phyloP scores from a whole-genome alignment of 92 coral and sea anemone genomes.

The Palythoa grandis region DNA sequence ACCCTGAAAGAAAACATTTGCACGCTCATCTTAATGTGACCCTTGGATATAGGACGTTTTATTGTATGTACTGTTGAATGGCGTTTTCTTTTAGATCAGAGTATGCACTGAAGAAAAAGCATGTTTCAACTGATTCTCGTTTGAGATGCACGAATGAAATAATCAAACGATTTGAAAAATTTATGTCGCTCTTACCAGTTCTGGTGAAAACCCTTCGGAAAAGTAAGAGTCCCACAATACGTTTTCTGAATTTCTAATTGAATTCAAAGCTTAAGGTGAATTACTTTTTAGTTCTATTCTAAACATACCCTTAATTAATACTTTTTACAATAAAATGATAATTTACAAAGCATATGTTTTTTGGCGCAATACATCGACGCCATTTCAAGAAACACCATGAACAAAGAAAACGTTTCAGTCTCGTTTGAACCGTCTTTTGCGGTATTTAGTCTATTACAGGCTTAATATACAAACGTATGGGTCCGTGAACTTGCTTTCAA shows the following conservation, averaged over 20 bases:
- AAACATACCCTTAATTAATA: constrained; percentile 27
- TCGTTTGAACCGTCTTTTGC: constrained; percentile 14
- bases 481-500: constrained; percentile 36
- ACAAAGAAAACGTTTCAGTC: constrained; percentile 26
- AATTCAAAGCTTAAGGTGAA: constrained; percentile 1
- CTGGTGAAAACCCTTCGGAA: constrained; percentile 1
- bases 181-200: background rate
- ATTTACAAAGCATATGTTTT: constrained; percentile 17
- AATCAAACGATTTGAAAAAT: constrained; percentile 12
- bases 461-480: constrained; percentile 47
- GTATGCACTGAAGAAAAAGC: constrained; percentile 30
- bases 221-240: background rate
- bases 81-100: constrained; percentile 20
- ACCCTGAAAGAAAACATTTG: constrained; percentile 71
- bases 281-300: background rate
- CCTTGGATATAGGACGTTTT: constrained; percentile 54
- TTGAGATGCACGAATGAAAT: constrained; percentile 39
- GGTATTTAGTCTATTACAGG: constrained; percentile 47
- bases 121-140: constrained; percentile 5
- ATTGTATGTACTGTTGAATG: constrained; percentile 34
- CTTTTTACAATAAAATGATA: constrained; percentile 44
- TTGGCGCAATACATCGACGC: background rate
- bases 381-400: constrained; percentile 1
- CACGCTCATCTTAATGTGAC: constrained; percentile 62
- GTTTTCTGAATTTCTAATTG: constrained; percentile 34